phyloP scores from a whole-genome alignment of 2,113 vertebrate genomes.

The Hiodon tergisus region DNA sequence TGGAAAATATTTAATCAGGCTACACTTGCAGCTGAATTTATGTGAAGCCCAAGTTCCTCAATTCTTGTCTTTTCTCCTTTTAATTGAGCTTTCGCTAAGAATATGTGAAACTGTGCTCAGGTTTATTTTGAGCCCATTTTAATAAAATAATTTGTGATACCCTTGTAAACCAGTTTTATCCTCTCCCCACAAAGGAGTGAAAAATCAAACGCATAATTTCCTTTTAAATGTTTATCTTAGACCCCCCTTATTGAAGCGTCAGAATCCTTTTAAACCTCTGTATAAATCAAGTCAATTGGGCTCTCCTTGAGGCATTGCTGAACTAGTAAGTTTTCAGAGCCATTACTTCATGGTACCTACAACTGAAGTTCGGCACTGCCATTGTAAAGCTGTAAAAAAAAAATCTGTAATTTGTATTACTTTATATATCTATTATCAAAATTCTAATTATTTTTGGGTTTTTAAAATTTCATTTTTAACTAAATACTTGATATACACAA shows the following conservation, averaged over 20 bases:
- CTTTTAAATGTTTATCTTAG: slow-evolving; percentile 42
- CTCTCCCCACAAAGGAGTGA: slow-evolving; percentile 12
- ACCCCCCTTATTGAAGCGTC: slow-evolving; percentile 31
- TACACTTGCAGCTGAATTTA: slow-evolving; percentile 56
- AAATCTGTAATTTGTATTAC: not conserved
- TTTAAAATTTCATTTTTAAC: too few species aligned
- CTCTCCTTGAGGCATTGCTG: slow-evolving; percentile 36
- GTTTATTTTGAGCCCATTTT: slow-evolving; percentile 31
- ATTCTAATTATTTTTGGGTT: not conserved
- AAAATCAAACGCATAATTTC: slow-evolving; percentile 32
- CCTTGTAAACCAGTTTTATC: slow-evolving; percentile 44
- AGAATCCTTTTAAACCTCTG: slow-evolving; percentile 36
- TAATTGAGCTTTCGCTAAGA: slow-evolving; percentile 2
- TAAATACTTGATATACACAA: too few species aligned
- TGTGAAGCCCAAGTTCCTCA: slow-evolving; percentile 38
- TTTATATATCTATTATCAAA: not conserved
- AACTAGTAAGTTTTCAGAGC: slow-evolving; percentile 32
- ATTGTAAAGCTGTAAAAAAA: slow-evolving; percentile 10
- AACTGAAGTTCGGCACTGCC: slow-evolving; percentile 33
- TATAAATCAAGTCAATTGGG: slow-evolving; percentile 43
- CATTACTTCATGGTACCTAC: slow-evolving; percentile 41
- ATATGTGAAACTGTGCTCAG: not conserved
- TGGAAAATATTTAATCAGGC: slow-evolving; percentile 68
- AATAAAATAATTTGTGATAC: slow-evolving; percentile 47
- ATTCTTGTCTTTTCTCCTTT: slow-evolving; percentile 10